Evolutionary conservation across 2,113 vertebrate genomes (phyloP).

Genomic region (Oxyruncus cristatus): DNA sequence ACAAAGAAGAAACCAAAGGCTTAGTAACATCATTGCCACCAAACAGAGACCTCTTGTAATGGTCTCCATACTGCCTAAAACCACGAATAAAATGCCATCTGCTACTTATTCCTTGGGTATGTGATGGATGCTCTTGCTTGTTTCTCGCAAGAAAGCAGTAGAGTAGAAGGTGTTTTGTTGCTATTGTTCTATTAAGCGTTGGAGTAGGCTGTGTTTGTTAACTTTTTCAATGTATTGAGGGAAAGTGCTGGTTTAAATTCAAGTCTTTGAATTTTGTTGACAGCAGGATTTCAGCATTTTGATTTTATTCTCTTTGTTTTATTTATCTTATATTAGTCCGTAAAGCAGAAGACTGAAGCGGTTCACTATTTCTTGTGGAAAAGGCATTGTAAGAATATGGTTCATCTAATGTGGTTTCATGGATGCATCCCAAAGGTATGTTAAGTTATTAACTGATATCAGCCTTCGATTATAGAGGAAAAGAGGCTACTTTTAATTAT

Average conservation of each 20-base stretch:
- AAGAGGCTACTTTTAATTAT: background rate
- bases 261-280: background rate
- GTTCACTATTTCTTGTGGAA: background rate
- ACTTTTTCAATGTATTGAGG: background rate
- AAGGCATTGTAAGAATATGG: background rate
- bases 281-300: background rate
- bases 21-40: background rate
- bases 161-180: background rate
- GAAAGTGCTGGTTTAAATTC: background rate
- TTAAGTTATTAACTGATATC: background rate
- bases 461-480: background rate
- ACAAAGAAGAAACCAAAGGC: background rate
- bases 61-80: background rate
- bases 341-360: background rate
- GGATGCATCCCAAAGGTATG: background rate
- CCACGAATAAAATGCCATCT: background rate
- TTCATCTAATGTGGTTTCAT: background rate
- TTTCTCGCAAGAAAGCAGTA: accelerated
- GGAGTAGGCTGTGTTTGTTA: background rate
- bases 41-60: background rate
- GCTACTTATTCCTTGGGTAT: background rate
- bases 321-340: background rate
- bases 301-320: background rate
- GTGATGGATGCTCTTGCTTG: accelerated
- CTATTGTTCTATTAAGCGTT: accelerated